Conservation (phyloP, 1,140 invertebrate genomes). For the Papilio polyxenes region DNA sequence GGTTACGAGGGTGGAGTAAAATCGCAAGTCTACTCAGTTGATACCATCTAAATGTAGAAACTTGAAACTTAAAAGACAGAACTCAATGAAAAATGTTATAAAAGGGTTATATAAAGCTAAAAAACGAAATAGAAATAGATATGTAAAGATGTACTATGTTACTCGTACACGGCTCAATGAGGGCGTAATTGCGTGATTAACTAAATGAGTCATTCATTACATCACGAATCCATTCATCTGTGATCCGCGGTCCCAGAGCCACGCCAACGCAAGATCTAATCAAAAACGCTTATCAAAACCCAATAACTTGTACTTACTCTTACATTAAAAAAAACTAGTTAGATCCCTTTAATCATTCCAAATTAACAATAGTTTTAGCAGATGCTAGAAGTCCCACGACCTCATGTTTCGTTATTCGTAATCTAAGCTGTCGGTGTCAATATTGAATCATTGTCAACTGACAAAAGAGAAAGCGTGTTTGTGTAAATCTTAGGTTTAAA, state of each 20-base stretch:
- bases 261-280: background rate
- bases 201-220: constrained; percentile 28
- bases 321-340: no score
- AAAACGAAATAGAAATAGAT: background rate
- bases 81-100: no score
- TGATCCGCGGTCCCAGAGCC: background rate
- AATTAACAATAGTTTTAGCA: background rate
- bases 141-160: background rate
- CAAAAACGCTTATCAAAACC: background rate
- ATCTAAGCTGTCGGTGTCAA: background rate
- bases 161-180: constrained; percentile 7
- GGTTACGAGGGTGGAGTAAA: no score
- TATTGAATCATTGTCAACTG: constrained; percentile 8
- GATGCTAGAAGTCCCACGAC: background rate
- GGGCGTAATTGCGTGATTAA: constrained; percentile 33
- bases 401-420: background rate
- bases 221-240: constrained; percentile 27
- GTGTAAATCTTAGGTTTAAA: no score
- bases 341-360: background rate
- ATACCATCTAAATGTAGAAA: no score
- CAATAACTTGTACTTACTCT: no score
- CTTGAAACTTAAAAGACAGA: no score
- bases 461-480: background rate
- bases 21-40: no score
- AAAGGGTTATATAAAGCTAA: no score